Conservation (phyloP, 2,888 invertebrate genomes). For the Adelphocoris suturalis region DNA sequence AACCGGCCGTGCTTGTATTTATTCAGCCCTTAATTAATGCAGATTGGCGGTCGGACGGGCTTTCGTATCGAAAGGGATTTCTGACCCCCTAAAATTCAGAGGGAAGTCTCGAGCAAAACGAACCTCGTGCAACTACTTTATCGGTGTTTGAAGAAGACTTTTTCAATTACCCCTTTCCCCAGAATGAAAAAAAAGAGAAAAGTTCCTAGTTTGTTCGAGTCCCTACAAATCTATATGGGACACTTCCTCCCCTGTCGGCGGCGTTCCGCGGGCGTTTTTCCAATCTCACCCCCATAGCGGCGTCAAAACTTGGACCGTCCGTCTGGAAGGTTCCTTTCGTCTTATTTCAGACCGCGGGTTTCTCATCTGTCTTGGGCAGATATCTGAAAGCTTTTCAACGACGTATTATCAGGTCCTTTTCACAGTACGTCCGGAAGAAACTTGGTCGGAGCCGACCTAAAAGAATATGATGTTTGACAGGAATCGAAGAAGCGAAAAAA, state of each 20-base stretch:
- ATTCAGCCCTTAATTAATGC: slow-evolving; percentile 64
- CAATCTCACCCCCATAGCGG: background rate
- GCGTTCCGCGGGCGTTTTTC: background rate
- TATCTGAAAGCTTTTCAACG: slow-evolving; percentile 51
- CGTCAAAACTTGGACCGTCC: slow-evolving; percentile 19
- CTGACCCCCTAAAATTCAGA: slow-evolving; percentile 40
- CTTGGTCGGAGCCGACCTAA: background rate
- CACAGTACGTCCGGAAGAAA: slow-evolving; percentile 14
- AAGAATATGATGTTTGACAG: slow-evolving; percentile 49
- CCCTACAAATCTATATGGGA: slow-evolving; percentile 59
- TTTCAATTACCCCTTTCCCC: slow-evolving; percentile 59
- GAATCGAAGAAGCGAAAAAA: background rate
- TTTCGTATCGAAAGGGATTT: slow-evolving; percentile 20
- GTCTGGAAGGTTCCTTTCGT: background rate
- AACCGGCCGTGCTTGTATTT: slow-evolving; percentile 53
- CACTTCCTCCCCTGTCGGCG: background rate
- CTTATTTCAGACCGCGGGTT: background rate
- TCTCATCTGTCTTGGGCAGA: slow-evolving; percentile 59
- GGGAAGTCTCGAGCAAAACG: background rate
- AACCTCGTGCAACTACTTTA: slow-evolving; percentile 44
- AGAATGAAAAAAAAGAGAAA: background rate
- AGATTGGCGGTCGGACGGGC: slow-evolving; percentile 47
- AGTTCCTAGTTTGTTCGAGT: slow-evolving; percentile 50
- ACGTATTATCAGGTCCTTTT: slow-evolving; percentile 46
- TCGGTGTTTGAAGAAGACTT: slow-evolving; percentile 62